These are phyloP conservation scores for Eurosta solidaginis DNA, from an alignment of 1,140 invertebrate species.

Conservation along the genomic window DNA sequence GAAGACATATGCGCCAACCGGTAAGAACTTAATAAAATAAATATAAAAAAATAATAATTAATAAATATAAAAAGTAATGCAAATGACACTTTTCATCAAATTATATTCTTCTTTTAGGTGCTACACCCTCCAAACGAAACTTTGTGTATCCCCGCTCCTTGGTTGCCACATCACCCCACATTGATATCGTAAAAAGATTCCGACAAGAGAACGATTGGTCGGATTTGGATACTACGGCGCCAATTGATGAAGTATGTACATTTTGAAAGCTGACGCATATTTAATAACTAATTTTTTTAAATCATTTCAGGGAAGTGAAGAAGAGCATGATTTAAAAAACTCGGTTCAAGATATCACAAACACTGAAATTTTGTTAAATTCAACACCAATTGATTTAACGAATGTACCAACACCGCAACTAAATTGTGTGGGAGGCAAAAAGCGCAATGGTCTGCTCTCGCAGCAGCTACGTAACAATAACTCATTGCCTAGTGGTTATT, in stretches of 20 bases:
- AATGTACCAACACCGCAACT: background rate
- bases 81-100: no score
- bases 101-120: slow-evolving; percentile 52
- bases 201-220: slow-evolving; percentile 58
- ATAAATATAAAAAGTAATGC: no score
- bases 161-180: slow-evolving; percentile 70
- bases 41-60: background rate
- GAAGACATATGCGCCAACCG: slow-evolving; percentile 60
- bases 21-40: background rate
- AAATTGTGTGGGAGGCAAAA: background rate
- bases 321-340: slow-evolving; percentile 36
- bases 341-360: slow-evolving; percentile 50
- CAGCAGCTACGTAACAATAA: background rate
- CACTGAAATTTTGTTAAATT: slow-evolving; percentile 53
- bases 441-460: background rate
- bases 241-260: slow-evolving; percentile 46
- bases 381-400: slow-evolving; percentile 47
- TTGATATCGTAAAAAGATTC: slow-evolving; percentile 67
- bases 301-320: slow-evolving; percentile 46
- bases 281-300: background rate
- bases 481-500: background rate
- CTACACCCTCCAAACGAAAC: slow-evolving; percentile 67
- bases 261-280: background rate
- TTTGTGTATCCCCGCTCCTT: slow-evolving; percentile 68
- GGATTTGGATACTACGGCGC: slow-evolving; percentile 53